These are phyloP conservation scores for Alethe castanea DNA, from an alignment of 2,113 vertebrate species.

Conservation along the genomic window DNA sequence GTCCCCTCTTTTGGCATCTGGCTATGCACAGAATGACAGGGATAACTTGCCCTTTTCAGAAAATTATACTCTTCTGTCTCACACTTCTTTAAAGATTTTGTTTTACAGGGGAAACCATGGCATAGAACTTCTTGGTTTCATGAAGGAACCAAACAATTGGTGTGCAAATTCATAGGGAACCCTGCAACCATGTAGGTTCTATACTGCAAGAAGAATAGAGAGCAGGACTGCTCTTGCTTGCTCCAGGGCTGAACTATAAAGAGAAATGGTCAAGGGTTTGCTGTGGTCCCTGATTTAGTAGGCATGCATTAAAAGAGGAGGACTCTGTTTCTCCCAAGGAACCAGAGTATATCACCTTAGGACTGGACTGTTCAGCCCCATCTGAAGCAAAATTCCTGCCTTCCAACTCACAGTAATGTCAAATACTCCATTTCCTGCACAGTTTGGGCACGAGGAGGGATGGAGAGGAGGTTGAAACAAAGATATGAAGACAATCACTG, in stretches of 20 bases:
- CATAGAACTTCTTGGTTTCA: background rate
- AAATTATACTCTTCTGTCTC: background rate
- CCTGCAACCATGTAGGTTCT: background rate
- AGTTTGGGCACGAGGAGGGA: background rate
- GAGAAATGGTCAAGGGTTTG: background rate
- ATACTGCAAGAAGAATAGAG: background rate
- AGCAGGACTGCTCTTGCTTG: background rate
- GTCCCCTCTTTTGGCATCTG: background rate
- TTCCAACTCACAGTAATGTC: background rate
- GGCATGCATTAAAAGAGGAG: background rate
- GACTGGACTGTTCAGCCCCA: background rate
- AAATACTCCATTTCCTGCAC: background rate
- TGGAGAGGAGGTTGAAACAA: background rate
- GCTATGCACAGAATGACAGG: background rate
- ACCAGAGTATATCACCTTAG: background rate
- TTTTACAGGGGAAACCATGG: background rate
- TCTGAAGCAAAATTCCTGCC: background rate
- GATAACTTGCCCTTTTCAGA: background rate
- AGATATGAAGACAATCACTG: background rate
- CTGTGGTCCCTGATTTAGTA: background rate
- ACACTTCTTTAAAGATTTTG: background rate
- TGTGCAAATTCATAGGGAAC: background rate
- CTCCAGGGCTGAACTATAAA: background rate
- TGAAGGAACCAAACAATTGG: background rate
- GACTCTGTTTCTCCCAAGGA: background rate